Evolutionary conservation across 1,140 invertebrate species (phyloP), one percentile per base, ranked within the genome.

Genomic region (Coelopa frigida): DNA sequence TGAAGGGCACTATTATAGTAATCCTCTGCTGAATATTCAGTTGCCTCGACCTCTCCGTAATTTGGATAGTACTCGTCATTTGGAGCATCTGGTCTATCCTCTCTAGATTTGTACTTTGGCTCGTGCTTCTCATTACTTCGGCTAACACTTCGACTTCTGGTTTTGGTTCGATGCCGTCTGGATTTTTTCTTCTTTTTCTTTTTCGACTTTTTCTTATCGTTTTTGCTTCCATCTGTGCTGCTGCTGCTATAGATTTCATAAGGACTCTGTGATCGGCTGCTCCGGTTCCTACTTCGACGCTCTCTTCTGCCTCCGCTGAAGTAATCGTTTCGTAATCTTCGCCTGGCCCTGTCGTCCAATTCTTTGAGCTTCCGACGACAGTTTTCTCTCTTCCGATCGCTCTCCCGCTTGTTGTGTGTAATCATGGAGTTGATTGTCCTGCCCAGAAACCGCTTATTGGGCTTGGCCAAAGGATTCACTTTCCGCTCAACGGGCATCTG

Each of bases 401-500:
- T 37, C 32, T 42, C 22, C 0, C 61, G 49, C 15, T 51, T 49
- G 21, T 64, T 64, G 14, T 64, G 52, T 0, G 38, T 42, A 4
- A 64, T 24, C 1, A 40, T 51, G 3, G 42, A 55, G 8, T 50
- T 53, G 12, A 64, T 52, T 2, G 61, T 64, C 3, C 61, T 48
- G 2, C 53, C 58, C 0, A 64, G 26, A 33, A 64, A 64, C 14
- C 46, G 47, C 46, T 64, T 64, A 35, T 64, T 64, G 21, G 58
- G 35, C 38, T 56, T 64, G 6, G 55, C 58, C n/a, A 64, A 31
- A 0, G 61, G 61, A 56, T 64, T 64, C 12, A 61, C 58, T 33
- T 33, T n/a, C 8, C 8, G n/a, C 17, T 3, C 17, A 14, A 10
- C 17, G 5, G 20, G 20, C 33, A 14, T 5, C 17, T 18, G 5